Evolutionary conservation across 64 coral and sea anemone species (phyloP).

Genomic region (Dendrophyllia cribrosa): DNA sequence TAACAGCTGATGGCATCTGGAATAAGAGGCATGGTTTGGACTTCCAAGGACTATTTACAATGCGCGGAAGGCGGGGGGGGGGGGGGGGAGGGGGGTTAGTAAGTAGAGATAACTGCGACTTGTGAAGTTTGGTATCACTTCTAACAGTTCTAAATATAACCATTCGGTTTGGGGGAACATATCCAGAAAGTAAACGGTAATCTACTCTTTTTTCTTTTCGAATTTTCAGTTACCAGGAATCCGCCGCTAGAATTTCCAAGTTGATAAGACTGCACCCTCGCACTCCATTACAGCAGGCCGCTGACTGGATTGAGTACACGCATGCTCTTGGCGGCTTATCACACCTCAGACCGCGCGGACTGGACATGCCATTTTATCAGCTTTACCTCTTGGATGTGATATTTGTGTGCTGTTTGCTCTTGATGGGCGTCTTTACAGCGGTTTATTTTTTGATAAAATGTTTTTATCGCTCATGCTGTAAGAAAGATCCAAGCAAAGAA

Average conservation of each 20-base stretch:
- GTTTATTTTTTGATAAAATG: background rate
- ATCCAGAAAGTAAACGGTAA: too few relatives aligned
- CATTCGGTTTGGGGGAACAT: too few relatives aligned
- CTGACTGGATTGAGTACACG: conserved; percentile 50
- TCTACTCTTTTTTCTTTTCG: background rate
- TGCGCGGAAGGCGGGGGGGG: too few relatives aligned
- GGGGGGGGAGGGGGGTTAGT: too few relatives aligned
- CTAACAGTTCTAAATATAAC: too few relatives aligned
- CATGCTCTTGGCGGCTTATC: conserved; percentile 22
- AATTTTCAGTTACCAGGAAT: conserved; percentile 31
- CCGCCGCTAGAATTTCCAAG: conserved; percentile 16
- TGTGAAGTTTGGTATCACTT: too few relatives aligned
- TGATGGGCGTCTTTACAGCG: background rate
- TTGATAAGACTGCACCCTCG: conserved; percentile 17
- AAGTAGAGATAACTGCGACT: too few relatives aligned
- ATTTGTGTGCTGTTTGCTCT: background rate
- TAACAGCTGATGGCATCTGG: too few relatives aligned
- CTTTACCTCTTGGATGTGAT: conserved; percentile 56
- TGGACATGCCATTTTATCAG: conserved; percentile 58
- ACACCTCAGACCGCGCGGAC: conserved; percentile 25
- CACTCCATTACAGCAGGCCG: conserved; percentile 35
- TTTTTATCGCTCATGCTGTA: background rate
- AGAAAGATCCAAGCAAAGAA: background rate
- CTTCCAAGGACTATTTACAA: too few relatives aligned
- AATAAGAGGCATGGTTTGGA: too few relatives aligned